Percentiles rank a stretch among this genome's conserved stretches.
These are phyloP conservation scores for Seira ritae DNA, from an alignment of 2,888 invertebrate genomes.

Conservation along the genomic window DNA sequence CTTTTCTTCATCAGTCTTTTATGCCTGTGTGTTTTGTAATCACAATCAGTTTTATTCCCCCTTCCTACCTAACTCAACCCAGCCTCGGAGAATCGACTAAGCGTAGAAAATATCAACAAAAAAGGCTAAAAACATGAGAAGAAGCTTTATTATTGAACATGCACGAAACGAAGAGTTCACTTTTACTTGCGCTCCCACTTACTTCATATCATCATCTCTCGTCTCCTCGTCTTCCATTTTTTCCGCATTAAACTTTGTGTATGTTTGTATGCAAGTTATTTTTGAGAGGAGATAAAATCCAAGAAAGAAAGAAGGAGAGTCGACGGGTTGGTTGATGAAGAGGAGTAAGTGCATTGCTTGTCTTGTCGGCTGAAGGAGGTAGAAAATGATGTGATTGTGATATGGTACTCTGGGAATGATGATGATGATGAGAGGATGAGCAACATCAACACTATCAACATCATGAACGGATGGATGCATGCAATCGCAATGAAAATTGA, in stretches of 20 bases:
- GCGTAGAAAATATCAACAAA: constrained; percentile 20
- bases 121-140: constrained; percentile 20
- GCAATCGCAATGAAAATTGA: no score
- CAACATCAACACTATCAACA: no score
- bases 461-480: no score
- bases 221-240: no score
- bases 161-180: constrained; percentile 50
- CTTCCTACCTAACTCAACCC: constrained; percentile 28
- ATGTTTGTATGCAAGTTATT: no score
- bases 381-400: background rate
- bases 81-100: constrained; percentile 32
- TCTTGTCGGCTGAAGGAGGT: background rate
- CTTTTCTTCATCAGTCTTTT: no score
- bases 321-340: constrained; percentile 8
- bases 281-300: constrained; percentile 12
- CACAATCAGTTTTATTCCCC: constrained; percentile 2
- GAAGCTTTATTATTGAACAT: background rate
- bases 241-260: no score
- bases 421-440: no score
- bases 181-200: constrained; percentile 32
- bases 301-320: constrained; percentile 25
- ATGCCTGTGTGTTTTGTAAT: no score
- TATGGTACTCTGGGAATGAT: no score
- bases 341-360: background rate
- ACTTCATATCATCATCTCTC: no score